Evolutionary conservation across 2,888 invertebrate genomes (phyloP).

Genomic region (Dynastes maya): DNA sequence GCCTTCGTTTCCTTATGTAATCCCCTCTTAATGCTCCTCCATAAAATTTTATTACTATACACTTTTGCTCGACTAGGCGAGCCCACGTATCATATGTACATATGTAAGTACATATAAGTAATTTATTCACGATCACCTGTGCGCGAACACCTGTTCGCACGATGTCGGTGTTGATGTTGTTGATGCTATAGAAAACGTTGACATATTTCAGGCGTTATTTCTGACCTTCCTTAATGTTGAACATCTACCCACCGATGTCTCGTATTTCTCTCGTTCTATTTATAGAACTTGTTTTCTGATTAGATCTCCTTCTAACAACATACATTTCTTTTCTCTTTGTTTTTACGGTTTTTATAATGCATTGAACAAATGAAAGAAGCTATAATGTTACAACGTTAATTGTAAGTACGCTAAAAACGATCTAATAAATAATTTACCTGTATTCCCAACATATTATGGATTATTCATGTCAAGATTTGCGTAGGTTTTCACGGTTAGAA

Average conservation of each 20-base stretch:
- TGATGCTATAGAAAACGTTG: constrained; percentile 32
- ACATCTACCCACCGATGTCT: constrained; percentile 28
- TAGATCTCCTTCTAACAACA: not conserved
- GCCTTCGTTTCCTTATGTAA: constrained; percentile 27
- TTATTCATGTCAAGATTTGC: no score
- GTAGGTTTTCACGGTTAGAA: no score
- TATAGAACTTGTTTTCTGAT: constrained; percentile 43
- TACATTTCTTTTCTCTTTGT: constrained; percentile 1
- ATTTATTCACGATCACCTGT: constrained; percentile 25
- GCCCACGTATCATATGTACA: not conserved
- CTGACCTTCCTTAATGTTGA: constrained; percentile 42
- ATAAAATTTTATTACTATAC: constrained; percentile 33
- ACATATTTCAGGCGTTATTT: constrained; percentile 25
- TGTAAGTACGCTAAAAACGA: not conserved
- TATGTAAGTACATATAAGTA: not conserved
- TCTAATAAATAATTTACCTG: not conserved
- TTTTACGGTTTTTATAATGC: not conserved
- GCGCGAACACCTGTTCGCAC: constrained; percentile 32
- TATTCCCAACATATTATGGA: no score
- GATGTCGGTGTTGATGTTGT: not conserved
- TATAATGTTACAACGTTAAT: not conserved
- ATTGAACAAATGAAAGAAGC: not conserved
- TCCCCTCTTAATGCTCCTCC: constrained; percentile 19
- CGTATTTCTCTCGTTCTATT: constrained; percentile 32
- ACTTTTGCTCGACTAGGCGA: not conserved